A percentile compares a stretch with the other conserved stretches of the same genome.
phyloP scores from a whole-genome alignment of 2,113 vertebrate species.

The Cochlearius cochlearius region DNA sequence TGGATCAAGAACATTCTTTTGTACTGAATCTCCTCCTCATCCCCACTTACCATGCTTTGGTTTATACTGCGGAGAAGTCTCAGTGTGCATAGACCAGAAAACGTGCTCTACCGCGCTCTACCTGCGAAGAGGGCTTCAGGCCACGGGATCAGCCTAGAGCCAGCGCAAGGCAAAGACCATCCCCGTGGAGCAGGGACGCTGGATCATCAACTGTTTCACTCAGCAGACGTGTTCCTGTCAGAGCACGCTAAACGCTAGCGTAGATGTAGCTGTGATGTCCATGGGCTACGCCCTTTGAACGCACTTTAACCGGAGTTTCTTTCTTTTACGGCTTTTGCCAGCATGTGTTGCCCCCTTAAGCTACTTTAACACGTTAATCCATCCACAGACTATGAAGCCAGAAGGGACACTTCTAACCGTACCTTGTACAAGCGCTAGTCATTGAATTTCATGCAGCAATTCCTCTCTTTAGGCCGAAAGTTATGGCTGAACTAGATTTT shows the following conservation, averaged over 20 bases:
- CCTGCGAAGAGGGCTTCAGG: background rate
- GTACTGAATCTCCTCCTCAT: background rate
- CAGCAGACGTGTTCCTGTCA: background rate
- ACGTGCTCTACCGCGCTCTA: background rate
- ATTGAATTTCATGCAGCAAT: slow-evolving; percentile 23
- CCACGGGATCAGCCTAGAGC: background rate
- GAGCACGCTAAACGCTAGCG: background rate
- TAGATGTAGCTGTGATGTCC: background rate
- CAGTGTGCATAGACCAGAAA: background rate
- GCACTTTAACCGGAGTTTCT: background rate
- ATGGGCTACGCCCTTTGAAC: background rate
- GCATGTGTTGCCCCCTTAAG: background rate
- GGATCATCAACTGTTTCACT: background rate
- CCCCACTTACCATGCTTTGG: background rate
- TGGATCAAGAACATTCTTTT: background rate
- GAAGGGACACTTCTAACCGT: slow-evolving; percentile 29
- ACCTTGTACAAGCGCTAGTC: background rate
- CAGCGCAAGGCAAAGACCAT: background rate
- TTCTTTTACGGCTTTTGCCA: background rate
- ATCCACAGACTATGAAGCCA: slow-evolving; percentile 23
- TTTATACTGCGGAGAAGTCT: background rate
- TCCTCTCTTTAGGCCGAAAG: slow-evolving; percentile 21
- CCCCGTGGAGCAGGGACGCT: rapidly evolving
- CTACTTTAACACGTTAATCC: slow-evolving; percentile 28
- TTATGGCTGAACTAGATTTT: slow-evolving; percentile 38